Percentiles rank a stretch among this genome's conserved stretches.
These are phyloP conservation scores for Trissoscelio sp. DNA, from an alignment of 2,888 invertebrate species.

Conservation along the genomic window DNA sequence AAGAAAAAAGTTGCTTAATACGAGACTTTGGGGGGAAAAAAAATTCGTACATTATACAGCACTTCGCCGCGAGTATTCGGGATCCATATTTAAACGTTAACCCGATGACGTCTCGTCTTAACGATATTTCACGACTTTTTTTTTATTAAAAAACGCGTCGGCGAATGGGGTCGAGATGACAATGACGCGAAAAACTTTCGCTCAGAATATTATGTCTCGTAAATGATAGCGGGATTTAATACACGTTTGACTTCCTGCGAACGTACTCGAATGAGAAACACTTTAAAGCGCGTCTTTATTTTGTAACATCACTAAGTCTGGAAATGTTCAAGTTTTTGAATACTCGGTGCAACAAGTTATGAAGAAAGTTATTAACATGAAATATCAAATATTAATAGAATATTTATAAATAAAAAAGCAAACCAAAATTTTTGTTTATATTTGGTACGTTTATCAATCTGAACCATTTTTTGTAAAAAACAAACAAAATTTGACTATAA, in stretches of 20 bases:
- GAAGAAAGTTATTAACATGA: neutral
- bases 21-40: neutral
- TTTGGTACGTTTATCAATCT: too few relatives aligned
- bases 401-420: too few relatives aligned
- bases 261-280: slow-evolving; percentile 21
- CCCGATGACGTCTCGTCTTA: slow-evolving; percentile 14
- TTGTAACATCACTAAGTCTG: slow-evolving; percentile 10
- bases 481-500: too few relatives aligned
- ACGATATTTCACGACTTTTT: slow-evolving; percentile 36
- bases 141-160: slow-evolving; percentile 27
- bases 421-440: too few relatives aligned
- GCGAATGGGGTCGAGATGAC: neutral
- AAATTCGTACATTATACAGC: slow-evolving; percentile 6
- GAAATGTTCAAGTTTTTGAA: slow-evolving; percentile 7
- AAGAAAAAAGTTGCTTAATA: slow-evolving; percentile 29
- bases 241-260: neutral
- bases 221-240: slow-evolving; percentile 20
- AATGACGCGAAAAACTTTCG: slow-evolving; percentile 18
- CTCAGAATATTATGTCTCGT: slow-evolving; percentile 6
- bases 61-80: neutral
- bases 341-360: slow-evolving; percentile 23
- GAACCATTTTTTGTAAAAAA: too few relatives aligned
- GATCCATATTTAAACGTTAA: slow-evolving; percentile 3
- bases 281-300: slow-evolving; percentile 14
- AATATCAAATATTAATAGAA: neutral